phyloP scores from a whole-genome alignment of 2,797 vertebrate genomes.

The Myotis planiceps region DNA sequence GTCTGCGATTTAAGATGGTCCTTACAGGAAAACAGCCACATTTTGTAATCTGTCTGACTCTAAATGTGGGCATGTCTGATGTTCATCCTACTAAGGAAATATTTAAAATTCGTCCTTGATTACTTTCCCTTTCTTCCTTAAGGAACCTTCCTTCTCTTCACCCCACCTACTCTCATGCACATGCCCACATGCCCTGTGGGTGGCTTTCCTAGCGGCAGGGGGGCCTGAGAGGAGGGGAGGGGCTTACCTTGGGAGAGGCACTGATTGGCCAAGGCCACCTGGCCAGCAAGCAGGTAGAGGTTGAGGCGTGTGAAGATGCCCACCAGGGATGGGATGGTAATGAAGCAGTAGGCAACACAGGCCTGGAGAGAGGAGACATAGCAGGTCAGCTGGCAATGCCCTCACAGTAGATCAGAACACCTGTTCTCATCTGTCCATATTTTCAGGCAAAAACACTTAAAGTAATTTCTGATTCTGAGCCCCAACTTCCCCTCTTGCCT shows the following conservation, averaged over 20 bases:
- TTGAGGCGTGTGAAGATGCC: slow-evolving; percentile 95
- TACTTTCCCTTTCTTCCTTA: not conserved
- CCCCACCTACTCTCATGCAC: not conserved
- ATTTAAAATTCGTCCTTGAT: not conserved
- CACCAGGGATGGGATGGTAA: slow-evolving; percentile 96
- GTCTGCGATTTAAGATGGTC: not conserved
- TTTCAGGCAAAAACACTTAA: not conserved
- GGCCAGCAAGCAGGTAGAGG: slow-evolving; percentile 95
- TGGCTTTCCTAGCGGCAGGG: not conserved
- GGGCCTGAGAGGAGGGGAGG: accelerated
- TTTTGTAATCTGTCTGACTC: not conserved
- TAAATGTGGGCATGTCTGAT: not conserved
- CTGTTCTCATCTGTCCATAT: too few species aligned
- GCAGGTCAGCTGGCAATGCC: not conserved
- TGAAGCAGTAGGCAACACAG: slow-evolving; percentile 98
- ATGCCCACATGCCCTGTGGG: not conserved
- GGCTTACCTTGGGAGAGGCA: slow-evolving; percentile 98
- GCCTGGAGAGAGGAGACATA: slow-evolving; percentile 86
- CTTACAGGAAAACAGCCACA: not conserved
- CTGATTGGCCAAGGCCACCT: slow-evolving; percentile 97
- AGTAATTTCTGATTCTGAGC: not conserved
- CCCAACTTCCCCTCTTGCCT: not conserved
- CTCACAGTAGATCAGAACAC: accelerated
- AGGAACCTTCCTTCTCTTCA: not conserved
- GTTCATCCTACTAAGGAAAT: not conserved